phyloP scores from a whole-genome alignment of 2,113 vertebrate species.

The Megaleporinus macrocephalus region DNA sequence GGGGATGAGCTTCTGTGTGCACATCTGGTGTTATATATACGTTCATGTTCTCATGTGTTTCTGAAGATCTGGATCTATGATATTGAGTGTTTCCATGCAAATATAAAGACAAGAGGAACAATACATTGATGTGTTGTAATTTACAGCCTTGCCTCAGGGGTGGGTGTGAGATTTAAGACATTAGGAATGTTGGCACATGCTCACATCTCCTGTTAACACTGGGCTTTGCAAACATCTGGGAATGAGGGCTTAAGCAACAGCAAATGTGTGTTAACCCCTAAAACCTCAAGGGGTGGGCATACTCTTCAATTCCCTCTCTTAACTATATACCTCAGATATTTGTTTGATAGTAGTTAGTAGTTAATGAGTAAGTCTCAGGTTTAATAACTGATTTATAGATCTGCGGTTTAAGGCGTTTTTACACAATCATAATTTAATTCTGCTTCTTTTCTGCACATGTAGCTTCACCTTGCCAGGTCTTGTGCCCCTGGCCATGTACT shows the following conservation, averaged over 20 bases:
- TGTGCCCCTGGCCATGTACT: constrained; percentile 43
- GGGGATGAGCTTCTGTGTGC: too few relatives aligned
- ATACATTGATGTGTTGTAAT: background rate
- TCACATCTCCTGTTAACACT: constrained; percentile 10
- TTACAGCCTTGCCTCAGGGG: background rate
- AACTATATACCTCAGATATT: background rate
- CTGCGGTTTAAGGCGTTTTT: background rate
- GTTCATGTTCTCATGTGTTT: too few relatives aligned
- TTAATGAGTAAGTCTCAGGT: background rate
- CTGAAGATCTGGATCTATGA: too few relatives aligned
- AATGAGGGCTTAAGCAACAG: background rate
- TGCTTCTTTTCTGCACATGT: background rate
- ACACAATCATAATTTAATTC: too few relatives aligned
- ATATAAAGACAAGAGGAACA: too few relatives aligned
- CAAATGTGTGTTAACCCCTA: background rate
- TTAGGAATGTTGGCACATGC: constrained; percentile 7
- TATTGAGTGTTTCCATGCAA: too few relatives aligned
- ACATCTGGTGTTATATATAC: too few relatives aligned
- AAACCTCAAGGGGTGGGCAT: too few relatives aligned
- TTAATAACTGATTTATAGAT: background rate
- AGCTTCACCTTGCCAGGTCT: constrained; percentile 42
- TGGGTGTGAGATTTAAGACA: background rate
- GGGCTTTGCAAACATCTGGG: constrained; percentile 12
- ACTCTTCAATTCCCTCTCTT: background rate
- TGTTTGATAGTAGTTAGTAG: background rate